phyloP scores from a whole-genome alignment of 2,888 invertebrate genomes.

The Lasioglossum marginatum region DNA sequence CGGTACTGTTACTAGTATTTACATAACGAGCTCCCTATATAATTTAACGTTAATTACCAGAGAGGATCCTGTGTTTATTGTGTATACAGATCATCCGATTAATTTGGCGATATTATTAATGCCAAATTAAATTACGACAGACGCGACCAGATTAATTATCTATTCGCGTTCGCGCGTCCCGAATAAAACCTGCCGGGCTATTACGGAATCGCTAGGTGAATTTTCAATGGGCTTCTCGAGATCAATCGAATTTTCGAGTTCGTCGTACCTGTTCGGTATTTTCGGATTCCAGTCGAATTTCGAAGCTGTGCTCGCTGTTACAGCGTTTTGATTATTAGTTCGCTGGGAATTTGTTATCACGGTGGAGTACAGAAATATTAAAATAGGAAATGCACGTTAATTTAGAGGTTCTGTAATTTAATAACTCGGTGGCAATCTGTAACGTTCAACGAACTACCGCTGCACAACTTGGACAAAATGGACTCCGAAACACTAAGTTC shows the following conservation, averaged over 20 bases:
- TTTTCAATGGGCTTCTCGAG: constrained; percentile 25
- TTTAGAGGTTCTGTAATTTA: neutral
- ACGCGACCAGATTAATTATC: constrained; percentile 10
- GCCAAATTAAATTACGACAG: constrained; percentile 22
- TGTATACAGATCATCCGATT: constrained; percentile 1
- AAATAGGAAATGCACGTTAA: neutral
- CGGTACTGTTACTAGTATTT: neutral
- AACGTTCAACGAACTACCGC: no score
- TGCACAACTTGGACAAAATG: no score
- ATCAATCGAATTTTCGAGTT: constrained; percentile 39
- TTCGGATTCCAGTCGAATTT: neutral
- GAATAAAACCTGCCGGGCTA: constrained; percentile 30
- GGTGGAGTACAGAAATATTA: neutral
- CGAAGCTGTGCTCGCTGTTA: neutral
- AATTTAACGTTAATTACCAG: constrained; percentile 7
- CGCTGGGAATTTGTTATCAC: neutral
- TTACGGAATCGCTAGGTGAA: constrained; percentile 30
- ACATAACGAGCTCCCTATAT: constrained; percentile 17
- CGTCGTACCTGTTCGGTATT: neutral
- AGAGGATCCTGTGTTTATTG: constrained; percentile 1
- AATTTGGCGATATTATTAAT: constrained; percentile 37
- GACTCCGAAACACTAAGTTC: no score
- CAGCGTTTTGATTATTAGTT: neutral
- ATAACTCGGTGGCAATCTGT: neutral
- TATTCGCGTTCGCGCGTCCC: constrained; percentile 4